These are phyloP conservation scores for Thamnophis elegans DNA, from an alignment of 2,797 vertebrate species.

Conservation along the genomic window DNA sequence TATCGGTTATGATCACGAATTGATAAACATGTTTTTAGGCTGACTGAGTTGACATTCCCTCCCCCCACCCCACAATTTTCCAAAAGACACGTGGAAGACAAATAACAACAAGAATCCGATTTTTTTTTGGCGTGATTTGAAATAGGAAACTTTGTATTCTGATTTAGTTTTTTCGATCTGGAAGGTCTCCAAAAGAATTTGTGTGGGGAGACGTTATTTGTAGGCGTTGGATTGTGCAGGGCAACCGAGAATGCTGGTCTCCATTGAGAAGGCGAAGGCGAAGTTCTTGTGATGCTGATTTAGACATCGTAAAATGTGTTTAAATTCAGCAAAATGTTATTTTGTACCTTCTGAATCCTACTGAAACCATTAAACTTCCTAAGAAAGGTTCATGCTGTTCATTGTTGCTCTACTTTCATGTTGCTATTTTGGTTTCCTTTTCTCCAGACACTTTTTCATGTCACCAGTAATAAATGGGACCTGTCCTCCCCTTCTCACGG, in stretches of 20 bases:
- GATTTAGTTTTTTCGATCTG: not conserved
- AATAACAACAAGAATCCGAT: not conserved
- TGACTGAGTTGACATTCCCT: not conserved
- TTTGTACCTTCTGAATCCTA: conserved; percentile 28
- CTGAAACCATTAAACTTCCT: conserved; percentile 27
- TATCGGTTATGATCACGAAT: not conserved
- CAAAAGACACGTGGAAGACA: not conserved
- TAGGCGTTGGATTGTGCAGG: not conserved
- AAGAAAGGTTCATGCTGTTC: conserved; percentile 8
- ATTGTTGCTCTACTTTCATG: conserved; percentile 45
- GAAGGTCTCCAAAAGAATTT: not conserved
- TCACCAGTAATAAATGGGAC: conserved; percentile 52
- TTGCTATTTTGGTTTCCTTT: conserved; percentile 62
- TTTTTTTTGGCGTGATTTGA: not conserved
- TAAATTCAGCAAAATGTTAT: conserved; percentile 25
- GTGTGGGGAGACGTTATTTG: not conserved
- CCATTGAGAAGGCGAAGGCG: not conserved
- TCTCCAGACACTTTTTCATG: conserved; percentile 58
- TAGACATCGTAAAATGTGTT: conserved; percentile 21
- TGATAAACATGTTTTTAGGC: not conserved
- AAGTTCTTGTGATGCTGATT: conserved; percentile 5
- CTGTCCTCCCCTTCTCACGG: conserved; percentile 46
- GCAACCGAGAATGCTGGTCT: not conserved
- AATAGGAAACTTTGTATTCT: not conserved
- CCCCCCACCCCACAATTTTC: too few relatives aligned